Conservation (phyloP, 2,797 vertebrate species). For the Microctenopoma lineatum region DNA sequence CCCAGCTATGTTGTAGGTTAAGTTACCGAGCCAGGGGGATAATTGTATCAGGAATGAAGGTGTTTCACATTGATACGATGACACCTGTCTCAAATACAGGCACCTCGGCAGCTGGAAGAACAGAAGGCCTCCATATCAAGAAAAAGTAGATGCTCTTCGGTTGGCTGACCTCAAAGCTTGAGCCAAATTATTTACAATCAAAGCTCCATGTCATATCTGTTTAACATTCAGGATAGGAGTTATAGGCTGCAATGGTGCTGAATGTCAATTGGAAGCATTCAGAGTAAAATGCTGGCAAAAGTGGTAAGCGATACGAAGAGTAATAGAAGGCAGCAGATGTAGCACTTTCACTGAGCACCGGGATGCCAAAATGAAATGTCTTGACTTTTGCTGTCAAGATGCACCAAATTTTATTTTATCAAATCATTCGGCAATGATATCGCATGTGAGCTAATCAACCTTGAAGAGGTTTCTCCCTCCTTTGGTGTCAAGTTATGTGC, state of each 20-base stretch:
- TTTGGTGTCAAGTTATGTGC: slow-evolving; percentile 13
- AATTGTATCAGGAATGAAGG: slow-evolving; percentile 74
- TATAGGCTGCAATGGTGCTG: slow-evolving; percentile 52
- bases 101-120: slow-evolving; percentile 80
- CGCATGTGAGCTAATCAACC: slow-evolving; percentile 42
- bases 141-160: slow-evolving; percentile 73
- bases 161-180: slow-evolving; percentile 74
- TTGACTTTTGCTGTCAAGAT: slow-evolving; percentile 77
- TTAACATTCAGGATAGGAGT: slow-evolving; percentile 81
- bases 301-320: slow-evolving; percentile 55
- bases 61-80: slow-evolving; percentile 67
- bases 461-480: slow-evolving; percentile 35
- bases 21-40: slow-evolving; percentile 68
- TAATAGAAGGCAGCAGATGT: slow-evolving; percentile 70
- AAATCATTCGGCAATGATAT: slow-evolving; percentile 42
- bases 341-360: slow-evolving; percentile 46
- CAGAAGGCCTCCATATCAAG: slow-evolving; percentile 77
- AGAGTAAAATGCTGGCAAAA: slow-evolving; percentile 42
- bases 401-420: slow-evolving; percentile 65
- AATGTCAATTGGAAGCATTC: slow-evolving; percentile 75
- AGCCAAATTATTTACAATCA: slow-evolving; percentile 84
- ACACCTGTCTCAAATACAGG: slow-evolving; percentile 75
- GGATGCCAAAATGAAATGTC: slow-evolving; percentile 57
- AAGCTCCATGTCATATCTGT: slow-evolving; percentile 75
- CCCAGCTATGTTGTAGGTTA: slow-evolving; percentile 65